Conservation (phyloP, 2,797 vertebrate species). For the Coranthus polyacanthus region DNA sequence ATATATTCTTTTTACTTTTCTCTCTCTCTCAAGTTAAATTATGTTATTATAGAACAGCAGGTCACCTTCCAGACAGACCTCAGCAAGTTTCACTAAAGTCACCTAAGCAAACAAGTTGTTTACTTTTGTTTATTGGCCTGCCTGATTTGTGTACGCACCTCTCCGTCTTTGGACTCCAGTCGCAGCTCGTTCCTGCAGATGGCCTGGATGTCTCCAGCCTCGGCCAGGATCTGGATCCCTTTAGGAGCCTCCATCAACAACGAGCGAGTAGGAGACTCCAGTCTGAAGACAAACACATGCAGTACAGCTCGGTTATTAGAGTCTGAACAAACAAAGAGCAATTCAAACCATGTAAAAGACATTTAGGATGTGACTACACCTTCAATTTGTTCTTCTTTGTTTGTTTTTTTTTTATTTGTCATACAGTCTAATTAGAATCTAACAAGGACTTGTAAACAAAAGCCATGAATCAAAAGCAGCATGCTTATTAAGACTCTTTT, state of each 20-base stretch:
- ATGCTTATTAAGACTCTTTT: constrained; percentile 1
- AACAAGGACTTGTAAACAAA: constrained; percentile 8
- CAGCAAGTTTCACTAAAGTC: too few species aligned
- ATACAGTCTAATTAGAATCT: neutral
- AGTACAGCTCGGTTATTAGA: constrained; percentile 6
- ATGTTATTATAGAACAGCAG: too few species aligned
- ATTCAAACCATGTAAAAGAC: neutral
- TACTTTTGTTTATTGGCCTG: too few species aligned
- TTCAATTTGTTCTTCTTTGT: neutral
- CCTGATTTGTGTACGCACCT: constrained; percentile 79
- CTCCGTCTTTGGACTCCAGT: constrained; percentile 98
- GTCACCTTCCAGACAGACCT: too few species aligned
- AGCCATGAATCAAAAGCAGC: neutral
- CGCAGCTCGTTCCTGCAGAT: constrained; percentile 95
- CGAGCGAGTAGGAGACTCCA: constrained; percentile 96
- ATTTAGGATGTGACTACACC: neutral
- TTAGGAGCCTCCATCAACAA: constrained; percentile 97
- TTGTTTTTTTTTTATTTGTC: constrained; percentile 1
- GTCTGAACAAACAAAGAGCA: neutral
- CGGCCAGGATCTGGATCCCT: constrained; percentile 95
- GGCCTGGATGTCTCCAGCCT: constrained; percentile 96
- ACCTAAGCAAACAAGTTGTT: too few species aligned
- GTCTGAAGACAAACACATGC: constrained; percentile 74
- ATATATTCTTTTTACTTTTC: too few species aligned
- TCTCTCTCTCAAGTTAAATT: too few species aligned